A percentile compares a stretch with the other conserved stretches of the same genome.
phyloP scores from a whole-genome alignment of 2,113 vertebrate species.

The Butorides virescens region DNA sequence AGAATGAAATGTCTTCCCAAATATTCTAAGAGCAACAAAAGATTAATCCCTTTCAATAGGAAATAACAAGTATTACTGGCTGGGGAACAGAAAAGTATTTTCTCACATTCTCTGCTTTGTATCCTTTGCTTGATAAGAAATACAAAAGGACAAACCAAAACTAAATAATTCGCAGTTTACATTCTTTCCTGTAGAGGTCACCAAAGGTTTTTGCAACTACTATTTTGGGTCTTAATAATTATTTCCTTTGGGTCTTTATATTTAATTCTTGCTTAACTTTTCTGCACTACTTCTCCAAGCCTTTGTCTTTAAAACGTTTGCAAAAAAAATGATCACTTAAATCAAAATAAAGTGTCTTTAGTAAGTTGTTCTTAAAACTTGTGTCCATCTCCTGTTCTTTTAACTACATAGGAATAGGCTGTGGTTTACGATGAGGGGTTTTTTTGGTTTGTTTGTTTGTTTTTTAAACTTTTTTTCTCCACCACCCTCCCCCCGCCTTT shows the following conservation, averaged over 20 bases:
- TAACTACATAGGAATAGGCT: neutral
- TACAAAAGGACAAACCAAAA: neutral
- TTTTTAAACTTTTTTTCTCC: accelerated
- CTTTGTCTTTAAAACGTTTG: neutral
- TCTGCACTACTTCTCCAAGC: neutral
- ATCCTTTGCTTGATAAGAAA: neutral
- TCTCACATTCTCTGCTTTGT: neutral
- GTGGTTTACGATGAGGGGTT: neutral
- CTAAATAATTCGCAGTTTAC: constrained; percentile 2
- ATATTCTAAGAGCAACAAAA: neutral
- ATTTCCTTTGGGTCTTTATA: neutral
- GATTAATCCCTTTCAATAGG: neutral
- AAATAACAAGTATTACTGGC: neutral
- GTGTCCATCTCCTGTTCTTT: neutral
- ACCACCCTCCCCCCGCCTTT: neutral
- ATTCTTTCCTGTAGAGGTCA: constrained; percentile 39
- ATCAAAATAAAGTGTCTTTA: neutral
- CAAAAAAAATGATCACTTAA: neutral
- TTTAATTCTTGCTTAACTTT: neutral
- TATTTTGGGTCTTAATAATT: neutral
- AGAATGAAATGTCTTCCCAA: neutral
- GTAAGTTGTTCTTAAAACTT: neutral
- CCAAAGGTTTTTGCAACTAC: neutral
- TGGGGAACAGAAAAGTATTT: neutral
- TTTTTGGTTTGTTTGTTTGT: too few relatives aligned